Conservation (phyloP, 2,888 invertebrate species). For the Gastracanthus pulcherrimus region DNA sequence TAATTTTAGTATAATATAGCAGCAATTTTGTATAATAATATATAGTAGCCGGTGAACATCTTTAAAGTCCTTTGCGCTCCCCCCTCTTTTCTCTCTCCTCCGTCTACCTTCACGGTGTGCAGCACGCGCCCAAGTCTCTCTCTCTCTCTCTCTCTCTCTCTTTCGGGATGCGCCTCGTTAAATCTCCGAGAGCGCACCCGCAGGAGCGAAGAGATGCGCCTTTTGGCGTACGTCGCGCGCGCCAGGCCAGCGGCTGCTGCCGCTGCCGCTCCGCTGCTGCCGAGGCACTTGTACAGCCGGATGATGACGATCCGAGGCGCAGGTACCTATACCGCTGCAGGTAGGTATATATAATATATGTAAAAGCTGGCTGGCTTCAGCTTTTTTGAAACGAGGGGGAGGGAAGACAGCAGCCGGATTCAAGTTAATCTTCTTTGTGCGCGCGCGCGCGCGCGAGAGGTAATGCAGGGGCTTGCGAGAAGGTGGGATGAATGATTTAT, state of each 20-base stretch:
- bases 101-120: neutral
- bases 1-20: too few relatives aligned
- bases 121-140: neutral
- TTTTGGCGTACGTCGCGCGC: neutral
- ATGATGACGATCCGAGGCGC: conserved; percentile 13
- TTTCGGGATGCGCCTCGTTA: conserved; percentile 43
- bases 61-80: too few relatives aligned
- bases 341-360: too few relatives aligned
- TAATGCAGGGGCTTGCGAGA: neutral
- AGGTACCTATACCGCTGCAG: too few relatives aligned
- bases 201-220: conserved; percentile 11
- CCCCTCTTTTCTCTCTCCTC: neutral
- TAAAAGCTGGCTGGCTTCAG: neutral
- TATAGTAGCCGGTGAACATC: too few relatives aligned
- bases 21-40: too few relatives aligned
- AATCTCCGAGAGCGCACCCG: conserved; percentile 35
- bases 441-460: neutral
- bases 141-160: neutral
- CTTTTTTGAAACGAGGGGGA: neutral
- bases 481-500: too few relatives aligned
- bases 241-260: too few relatives aligned
- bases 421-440: conserved; percentile 49
- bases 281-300: conserved; percentile 4
- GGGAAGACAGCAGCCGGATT: conserved; percentile 1
- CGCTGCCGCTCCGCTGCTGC: too few relatives aligned